These are phyloP conservation scores for Beaufortia kweichowensis DNA, from an alignment of 2,113 vertebrate genomes.

Conservation along the genomic window DNA sequence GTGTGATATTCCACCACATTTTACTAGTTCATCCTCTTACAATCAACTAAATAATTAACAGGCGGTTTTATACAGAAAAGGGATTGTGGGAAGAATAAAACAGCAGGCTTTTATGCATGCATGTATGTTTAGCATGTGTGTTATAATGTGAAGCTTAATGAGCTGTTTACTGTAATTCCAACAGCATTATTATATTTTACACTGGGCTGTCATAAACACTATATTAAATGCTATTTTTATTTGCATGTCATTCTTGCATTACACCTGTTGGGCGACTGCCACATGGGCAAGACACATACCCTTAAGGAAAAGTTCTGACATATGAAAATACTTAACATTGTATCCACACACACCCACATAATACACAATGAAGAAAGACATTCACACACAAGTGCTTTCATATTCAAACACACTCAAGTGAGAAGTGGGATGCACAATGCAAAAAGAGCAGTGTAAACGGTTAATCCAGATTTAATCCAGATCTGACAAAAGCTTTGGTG, in stretches of 20 bases:
- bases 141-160: constrained; percentile 37
- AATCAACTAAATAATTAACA: background rate
- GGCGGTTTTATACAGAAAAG: background rate
- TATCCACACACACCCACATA: constrained; percentile 7
- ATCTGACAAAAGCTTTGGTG: background rate
- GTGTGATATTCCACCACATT: background rate
- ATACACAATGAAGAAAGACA: background rate
- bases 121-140: background rate
- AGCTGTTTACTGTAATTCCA: constrained; percentile 45
- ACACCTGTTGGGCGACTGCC: background rate
- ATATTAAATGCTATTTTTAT: background rate
- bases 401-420: background rate
- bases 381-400: background rate
- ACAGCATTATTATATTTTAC: constrained; percentile 44
- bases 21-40: background rate
- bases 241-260: constrained; percentile 33
- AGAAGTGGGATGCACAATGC: no score
- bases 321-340: background rate
- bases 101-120: no score
- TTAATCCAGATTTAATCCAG: background rate
- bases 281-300: constrained; percentile 2
- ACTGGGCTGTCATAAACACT: constrained; percentile 4
- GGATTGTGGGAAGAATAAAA: no score
- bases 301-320: background rate
- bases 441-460: background rate